Percentiles rank a stretch among this genome's conserved stretches.
phyloP scores from a whole-genome alignment of 2,797 vertebrate genomes.

The Carapus acus region DNA sequence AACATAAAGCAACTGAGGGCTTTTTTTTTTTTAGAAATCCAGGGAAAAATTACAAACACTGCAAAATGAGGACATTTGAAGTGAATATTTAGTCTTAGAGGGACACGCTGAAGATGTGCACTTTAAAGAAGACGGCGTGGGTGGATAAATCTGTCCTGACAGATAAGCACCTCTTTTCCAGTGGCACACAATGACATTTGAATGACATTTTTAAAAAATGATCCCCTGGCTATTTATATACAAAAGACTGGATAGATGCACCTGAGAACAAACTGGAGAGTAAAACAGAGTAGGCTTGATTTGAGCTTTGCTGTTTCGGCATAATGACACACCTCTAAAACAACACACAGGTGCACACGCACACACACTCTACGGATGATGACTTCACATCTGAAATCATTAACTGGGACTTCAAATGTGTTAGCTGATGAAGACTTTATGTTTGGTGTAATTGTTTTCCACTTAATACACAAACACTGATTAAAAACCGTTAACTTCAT shows the following conservation, averaged over 20 bases:
- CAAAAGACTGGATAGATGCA: constrained; percentile 14
- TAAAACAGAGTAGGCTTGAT: background rate
- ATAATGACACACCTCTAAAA: constrained; percentile 31
- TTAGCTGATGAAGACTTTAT: constrained; percentile 66
- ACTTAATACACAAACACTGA: constrained; percentile 60
- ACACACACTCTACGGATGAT: constrained; percentile 62
- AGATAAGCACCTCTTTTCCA: constrained; percentile 37
- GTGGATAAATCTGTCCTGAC: constrained; percentile 41
- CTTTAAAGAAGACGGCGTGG: constrained; percentile 26
- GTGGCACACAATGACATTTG: constrained; percentile 35
- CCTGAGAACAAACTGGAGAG: constrained; percentile 1
- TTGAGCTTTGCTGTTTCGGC: constrained; percentile 35
- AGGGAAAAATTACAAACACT: background rate
- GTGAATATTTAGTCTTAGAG: constrained; percentile 13
- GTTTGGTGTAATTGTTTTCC: constrained; percentile 64
- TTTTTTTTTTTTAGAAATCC: too few species aligned
- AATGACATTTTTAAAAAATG: constrained; percentile 38
- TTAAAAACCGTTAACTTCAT: constrained; percentile 66
- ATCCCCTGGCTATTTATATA: too few species aligned
- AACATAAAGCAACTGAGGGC: too few species aligned
- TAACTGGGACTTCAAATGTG: constrained; percentile 54
- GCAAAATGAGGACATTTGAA: background rate
- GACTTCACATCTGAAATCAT: constrained; percentile 64
- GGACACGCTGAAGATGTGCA: constrained; percentile 20
- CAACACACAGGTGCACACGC: constrained; percentile 50